Evolutionary conservation across 2,113 vertebrate genomes (phyloP).

Genomic region (Procavia capensis): DNA sequence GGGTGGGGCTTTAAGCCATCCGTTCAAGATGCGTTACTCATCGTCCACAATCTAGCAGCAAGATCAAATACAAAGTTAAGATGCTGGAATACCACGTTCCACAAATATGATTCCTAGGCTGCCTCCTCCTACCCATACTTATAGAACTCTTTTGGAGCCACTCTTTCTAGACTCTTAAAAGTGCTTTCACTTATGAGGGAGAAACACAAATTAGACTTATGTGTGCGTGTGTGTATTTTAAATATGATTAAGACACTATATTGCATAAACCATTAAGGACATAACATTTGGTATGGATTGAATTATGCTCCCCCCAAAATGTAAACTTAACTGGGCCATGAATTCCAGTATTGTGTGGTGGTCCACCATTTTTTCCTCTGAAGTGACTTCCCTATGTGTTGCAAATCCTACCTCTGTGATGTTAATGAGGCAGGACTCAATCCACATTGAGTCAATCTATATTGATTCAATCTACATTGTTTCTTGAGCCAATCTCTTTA

Average conservation of each 20-base stretch:
- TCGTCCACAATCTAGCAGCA: neutral
- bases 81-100: neutral
- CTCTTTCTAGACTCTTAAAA: neutral
- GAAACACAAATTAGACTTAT: neutral
- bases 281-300: neutral
- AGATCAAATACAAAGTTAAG: neutral
- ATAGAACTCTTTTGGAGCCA: neutral
- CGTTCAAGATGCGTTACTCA: neutral
- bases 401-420: too few species aligned
- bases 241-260: conserved; percentile 12
- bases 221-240: too few species aligned
- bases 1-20: neutral
- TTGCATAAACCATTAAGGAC: neutral
- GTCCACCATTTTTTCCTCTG: too few species aligned
- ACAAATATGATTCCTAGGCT: neutral
- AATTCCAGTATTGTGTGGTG: too few species aligned
- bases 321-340: too few species aligned
- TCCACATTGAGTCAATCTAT: too few species aligned
- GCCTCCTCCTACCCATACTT: neutral
- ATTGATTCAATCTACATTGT: too few species aligned
- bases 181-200: neutral
- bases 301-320: too few species aligned
- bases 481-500: too few species aligned
- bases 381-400: too few species aligned
- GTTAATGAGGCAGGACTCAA: too few species aligned